These are phyloP conservation scores for Yoshiicerus persimilis DNA, from an alignment of 1,140 invertebrate genomes.

Conservation along the genomic window DNA sequence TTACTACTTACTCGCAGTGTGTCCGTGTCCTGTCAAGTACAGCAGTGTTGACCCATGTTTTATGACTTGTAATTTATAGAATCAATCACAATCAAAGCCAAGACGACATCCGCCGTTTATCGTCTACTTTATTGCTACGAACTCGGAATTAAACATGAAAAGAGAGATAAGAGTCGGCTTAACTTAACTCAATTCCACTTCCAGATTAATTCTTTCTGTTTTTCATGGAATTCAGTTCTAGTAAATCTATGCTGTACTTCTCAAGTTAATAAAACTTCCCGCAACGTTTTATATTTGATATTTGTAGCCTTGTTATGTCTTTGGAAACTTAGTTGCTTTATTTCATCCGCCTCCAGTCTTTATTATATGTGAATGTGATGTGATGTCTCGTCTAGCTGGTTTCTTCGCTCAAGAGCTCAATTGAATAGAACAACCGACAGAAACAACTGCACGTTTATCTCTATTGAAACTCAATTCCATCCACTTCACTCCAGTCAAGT, in stretches of 20 bases:
- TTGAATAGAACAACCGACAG: not conserved
- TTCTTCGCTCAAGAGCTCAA: not conserved
- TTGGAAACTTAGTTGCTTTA: not conserved
- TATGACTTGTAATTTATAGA: not conserved
- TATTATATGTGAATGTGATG: not conserved
- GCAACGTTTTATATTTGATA: not conserved
- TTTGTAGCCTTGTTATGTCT: not conserved
- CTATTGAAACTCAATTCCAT: not conserved
- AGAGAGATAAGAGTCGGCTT: not conserved
- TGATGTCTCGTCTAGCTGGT: not conserved
- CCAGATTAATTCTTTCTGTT: not conserved
- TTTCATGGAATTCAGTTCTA: not conserved
- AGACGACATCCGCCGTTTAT: slow-evolving; percentile 5
- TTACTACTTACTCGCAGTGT: not conserved
- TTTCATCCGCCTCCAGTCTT: not conserved
- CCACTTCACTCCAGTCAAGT: not conserved
- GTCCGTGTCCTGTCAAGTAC: not conserved
- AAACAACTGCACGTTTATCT: slow-evolving; percentile 10
- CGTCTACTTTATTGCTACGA: not conserved
- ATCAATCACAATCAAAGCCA: slow-evolving; percentile 19
- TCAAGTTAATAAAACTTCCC: not conserved
- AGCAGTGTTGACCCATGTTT: not conserved
- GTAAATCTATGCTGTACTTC: not conserved
- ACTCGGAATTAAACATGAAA: not conserved
- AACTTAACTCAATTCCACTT: not conserved